Evolutionary conservation across 2,113 vertebrate species (phyloP).

Genomic region (Chionodraco myersi): DNA sequence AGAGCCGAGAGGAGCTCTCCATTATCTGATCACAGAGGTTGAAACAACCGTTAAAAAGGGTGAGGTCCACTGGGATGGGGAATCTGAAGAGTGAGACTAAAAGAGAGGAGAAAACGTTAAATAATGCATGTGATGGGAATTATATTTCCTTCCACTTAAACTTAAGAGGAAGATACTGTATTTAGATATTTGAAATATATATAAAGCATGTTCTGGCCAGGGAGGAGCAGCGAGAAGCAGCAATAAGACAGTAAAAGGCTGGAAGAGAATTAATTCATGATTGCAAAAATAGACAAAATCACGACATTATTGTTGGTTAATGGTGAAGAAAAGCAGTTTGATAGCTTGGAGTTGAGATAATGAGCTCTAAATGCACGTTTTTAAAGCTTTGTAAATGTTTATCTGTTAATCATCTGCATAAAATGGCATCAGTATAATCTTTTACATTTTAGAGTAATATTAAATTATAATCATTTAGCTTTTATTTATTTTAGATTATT

Average conservation of each 20-base stretch:
- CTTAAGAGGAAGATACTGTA: not conserved
- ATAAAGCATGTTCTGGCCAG: too few species aligned
- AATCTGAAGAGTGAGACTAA: not conserved
- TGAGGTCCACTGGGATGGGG: constrained; percentile 35
- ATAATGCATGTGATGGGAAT: constrained; percentile 49
- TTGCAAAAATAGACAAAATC: not conserved
- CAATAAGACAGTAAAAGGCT: not conserved
- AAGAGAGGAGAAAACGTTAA: constrained; percentile 26
- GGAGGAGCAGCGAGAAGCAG: not conserved
- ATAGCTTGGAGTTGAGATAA: not conserved
- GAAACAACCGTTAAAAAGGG: constrained; percentile 7
- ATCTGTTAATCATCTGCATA: too few species aligned
- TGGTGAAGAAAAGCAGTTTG: not conserved
- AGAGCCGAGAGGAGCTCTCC: constrained; percentile 30
- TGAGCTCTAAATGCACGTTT: not conserved
- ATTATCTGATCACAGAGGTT: constrained; percentile 33
- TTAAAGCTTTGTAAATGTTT: too few species aligned
- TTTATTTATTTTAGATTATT: too few species aligned
- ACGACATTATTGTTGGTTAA: not conserved
- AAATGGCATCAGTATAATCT: too few species aligned
- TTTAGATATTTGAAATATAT: not conserved
- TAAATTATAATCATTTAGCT: too few species aligned
- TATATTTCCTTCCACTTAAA: not conserved
- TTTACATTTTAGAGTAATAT: too few species aligned
- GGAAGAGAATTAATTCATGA: not conserved